phyloP scores from a whole-genome alignment of 2,888 invertebrate species.

The Acrobasis consociella region DNA sequence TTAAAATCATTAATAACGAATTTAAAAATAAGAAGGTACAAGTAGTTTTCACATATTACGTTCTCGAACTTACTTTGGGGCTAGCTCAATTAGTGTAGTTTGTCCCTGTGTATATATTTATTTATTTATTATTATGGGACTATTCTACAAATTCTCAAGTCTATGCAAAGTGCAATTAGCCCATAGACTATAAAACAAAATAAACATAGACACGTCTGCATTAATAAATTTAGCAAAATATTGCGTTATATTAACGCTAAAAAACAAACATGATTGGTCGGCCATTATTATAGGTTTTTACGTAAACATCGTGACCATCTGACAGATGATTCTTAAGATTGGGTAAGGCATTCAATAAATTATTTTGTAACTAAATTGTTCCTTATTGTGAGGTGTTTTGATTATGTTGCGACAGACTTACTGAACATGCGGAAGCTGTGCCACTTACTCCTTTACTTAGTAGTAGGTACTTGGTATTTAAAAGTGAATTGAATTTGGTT shows the following conservation, averaged over 20 bases:
- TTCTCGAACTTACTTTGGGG: no score
- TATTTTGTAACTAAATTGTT: conserved; percentile 17
- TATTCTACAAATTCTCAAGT: not conserved
- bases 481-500: not conserved
- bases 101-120: no score
- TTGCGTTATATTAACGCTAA: not conserved
- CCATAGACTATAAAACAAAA: not conserved
- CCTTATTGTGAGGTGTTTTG: conserved; percentile 2
- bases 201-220: not conserved
- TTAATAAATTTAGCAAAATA: not conserved
- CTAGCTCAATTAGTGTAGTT: no score
- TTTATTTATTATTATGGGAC: not conserved
- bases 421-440: conserved; percentile 1
- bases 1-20: no score
- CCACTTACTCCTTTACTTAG: not conserved
- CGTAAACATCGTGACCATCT: conserved; percentile 16
- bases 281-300: conserved; percentile 14
- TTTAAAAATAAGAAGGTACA: no score
- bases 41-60: no score
- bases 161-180: not conserved
- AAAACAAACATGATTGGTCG: conserved; percentile 10
- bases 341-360: conserved; percentile 18
- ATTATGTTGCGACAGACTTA: conserved; percentile 12
- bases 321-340: conserved; percentile 12
- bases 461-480: not conserved